Evolutionary conservation across 2,888 invertebrate species (phyloP).

Genomic region (Apocheima hispidaria): DNA sequence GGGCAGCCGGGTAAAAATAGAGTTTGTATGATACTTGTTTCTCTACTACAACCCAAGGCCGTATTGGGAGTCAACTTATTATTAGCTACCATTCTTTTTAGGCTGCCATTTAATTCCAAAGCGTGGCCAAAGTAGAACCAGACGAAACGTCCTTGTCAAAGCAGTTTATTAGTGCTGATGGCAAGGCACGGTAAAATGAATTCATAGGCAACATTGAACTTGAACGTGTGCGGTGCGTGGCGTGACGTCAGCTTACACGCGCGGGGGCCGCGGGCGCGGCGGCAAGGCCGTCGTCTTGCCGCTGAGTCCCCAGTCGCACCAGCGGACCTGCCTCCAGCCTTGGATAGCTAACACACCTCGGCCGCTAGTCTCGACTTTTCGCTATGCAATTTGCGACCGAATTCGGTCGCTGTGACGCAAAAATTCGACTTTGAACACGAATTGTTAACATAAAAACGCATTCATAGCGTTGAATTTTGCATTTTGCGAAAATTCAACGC

Average conservation of each 20-base stretch:
- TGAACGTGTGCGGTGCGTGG: slow-evolving; percentile 76
- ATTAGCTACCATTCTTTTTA: slow-evolving; percentile 26
- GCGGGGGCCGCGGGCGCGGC: slow-evolving; percentile 49
- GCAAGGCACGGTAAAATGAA: slow-evolving; percentile 70
- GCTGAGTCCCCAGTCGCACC: too few relatives aligned
- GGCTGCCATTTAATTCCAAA: slow-evolving; percentile 7
- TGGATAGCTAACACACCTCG: too few relatives aligned
- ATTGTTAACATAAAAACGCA: too few relatives aligned
- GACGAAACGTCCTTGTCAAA: slow-evolving; percentile 45
- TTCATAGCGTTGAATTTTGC: too few relatives aligned
- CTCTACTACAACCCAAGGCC: background rate
- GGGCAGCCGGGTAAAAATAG: too few relatives aligned
- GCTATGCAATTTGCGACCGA: too few relatives aligned
- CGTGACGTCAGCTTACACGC: slow-evolving; percentile 75
- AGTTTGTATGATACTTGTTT: slow-evolving; percentile 1
- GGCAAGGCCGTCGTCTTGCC: slow-evolving; percentile 69
- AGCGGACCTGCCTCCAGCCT: slow-evolving; percentile 48
- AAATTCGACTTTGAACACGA: too few relatives aligned
- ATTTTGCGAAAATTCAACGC: too few relatives aligned
- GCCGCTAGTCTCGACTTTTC: too few relatives aligned
- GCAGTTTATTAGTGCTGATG: slow-evolving; percentile 47
- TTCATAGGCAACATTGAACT: slow-evolving; percentile 83
- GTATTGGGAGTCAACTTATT: slow-evolving; percentile 17
- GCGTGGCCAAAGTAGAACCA: slow-evolving; percentile 21
- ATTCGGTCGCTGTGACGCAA: too few relatives aligned